Evolutionary conservation across 2,797 vertebrate species (phyloP).

Genomic region (Onychomys torridus): DNA sequence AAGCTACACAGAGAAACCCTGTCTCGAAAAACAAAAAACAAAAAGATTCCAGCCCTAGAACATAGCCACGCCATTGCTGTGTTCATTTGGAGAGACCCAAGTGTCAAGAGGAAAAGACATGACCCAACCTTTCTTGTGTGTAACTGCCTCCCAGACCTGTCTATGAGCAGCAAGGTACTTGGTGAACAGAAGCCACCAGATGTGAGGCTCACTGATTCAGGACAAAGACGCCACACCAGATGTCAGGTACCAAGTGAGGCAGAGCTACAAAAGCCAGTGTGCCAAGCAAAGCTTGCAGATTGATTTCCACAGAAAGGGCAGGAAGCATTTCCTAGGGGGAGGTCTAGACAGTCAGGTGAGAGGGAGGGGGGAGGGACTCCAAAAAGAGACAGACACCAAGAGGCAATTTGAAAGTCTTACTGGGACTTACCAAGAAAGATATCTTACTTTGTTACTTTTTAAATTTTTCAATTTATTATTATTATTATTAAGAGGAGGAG

Average conservation of each 20-base stretch:
- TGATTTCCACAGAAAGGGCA: background rate
- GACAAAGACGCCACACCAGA: background rate
- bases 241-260: background rate
- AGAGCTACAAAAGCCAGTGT: background rate
- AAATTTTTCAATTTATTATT: background rate
- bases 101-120: background rate
- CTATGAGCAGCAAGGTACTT: no score
- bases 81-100: background rate
- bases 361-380: background rate
- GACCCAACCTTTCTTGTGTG: background rate
- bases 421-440: background rate
- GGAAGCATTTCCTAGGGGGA: background rate
- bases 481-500: background rate
- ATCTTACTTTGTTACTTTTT: background rate
- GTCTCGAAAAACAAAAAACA: no score
- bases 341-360: background rate
- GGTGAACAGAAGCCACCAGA: background rate
- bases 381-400: background rate
- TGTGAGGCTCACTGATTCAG: background rate
- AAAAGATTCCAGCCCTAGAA: background rate
- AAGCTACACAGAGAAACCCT: no score
- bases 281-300: background rate
- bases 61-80: background rate
- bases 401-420: background rate
- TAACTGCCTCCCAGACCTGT: background rate